A percentile compares a stretch with the other conserved stretches of the same genome.
Evolutionary conservation across 2,797 vertebrate species (phyloP).

Genomic region (Melanitta fusca): DNA sequence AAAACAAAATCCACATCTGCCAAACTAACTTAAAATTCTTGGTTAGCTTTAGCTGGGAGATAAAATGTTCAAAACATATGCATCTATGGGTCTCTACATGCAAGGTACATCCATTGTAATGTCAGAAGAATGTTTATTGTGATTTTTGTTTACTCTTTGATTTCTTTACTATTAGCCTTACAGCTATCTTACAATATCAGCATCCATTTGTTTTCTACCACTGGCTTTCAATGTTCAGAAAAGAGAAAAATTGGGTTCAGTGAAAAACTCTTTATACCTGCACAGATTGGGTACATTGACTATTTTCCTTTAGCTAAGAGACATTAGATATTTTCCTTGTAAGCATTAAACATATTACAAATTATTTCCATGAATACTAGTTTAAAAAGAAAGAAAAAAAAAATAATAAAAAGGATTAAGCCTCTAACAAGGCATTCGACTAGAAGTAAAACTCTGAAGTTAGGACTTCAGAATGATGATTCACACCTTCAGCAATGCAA

Average conservation of each 20-base stretch:
- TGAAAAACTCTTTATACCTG: constrained; percentile 5
- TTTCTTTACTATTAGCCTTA: constrained; percentile 49
- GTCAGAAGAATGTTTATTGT: not conserved
- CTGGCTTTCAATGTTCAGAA: not conserved
- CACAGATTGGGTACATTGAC: not conserved
- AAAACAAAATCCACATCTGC: not conserved
- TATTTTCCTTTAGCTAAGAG: not conserved
- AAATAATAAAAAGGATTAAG: not conserved
- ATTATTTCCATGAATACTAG: not conserved
- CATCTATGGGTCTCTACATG: not conserved
- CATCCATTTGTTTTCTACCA: constrained; percentile 45
- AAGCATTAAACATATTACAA: not conserved
- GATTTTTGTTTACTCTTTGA: constrained; percentile 20
- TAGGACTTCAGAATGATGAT: not conserved
- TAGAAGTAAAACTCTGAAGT: not conserved
- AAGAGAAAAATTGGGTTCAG: not conserved
- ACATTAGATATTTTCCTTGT: not conserved
- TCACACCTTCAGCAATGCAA: not conserved
- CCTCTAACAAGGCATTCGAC: not conserved
- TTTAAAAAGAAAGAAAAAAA: not conserved
- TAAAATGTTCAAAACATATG: not conserved
- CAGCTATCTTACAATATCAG: constrained; percentile 48
- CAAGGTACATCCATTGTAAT: not conserved
- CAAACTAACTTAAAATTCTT: not conserved
- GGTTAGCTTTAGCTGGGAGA: not conserved